Base-by-base conservation (phyloP, 2,888 invertebrate species). In the Papilio gigon region DNA sequence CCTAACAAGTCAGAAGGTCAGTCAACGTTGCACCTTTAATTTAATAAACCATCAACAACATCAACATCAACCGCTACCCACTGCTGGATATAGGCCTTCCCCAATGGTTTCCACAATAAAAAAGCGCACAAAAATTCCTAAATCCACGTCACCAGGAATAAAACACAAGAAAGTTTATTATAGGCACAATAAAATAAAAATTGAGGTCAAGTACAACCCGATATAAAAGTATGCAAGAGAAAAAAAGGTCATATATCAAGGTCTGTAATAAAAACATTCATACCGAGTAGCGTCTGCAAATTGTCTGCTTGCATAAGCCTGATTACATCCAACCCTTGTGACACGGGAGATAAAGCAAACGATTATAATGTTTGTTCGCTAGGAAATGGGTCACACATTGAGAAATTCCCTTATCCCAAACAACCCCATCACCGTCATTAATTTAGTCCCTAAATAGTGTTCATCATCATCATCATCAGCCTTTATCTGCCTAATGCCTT, bases 371-470 rank as follows among this genome's bases (percentile, higher is more conserved):
- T 69, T 69, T 69, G 53, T 69, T 58, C 25, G 64, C 53, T 42
- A 61, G 25, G 30, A 69, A 69, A 65, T 69, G 68, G 68, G 68
- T 69, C 68, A 69, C 6, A 12, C 12, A 4, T 17, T 37, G 17
- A 59, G 68, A 68, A 64, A 64, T 68, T 68, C 37, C 64, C 17
- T 33, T 37, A 12, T n/a, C 5, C 33, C 44, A 27, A 50, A 67
- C 30, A 40, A 35, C 27, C 37, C 35, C 33, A 20, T 6, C 30
- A 11, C 42, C 22, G 37, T 67, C 20, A 42, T 56, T 56, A 20
- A 22, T n/a, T 62, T 40, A 14, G 12, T 44, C 42, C n/a, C 42
- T 56, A 65, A 50, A 20, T 17, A 30, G 12, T 47, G 47, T n/a
- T n/a, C n/a, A n/a, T n/a, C n/a, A n/a, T n/a, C n/a, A n/a, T n/a